Conservation (phyloP, 2,113 vertebrate genomes). For the Ailuropoda melanoleuca region DNA sequence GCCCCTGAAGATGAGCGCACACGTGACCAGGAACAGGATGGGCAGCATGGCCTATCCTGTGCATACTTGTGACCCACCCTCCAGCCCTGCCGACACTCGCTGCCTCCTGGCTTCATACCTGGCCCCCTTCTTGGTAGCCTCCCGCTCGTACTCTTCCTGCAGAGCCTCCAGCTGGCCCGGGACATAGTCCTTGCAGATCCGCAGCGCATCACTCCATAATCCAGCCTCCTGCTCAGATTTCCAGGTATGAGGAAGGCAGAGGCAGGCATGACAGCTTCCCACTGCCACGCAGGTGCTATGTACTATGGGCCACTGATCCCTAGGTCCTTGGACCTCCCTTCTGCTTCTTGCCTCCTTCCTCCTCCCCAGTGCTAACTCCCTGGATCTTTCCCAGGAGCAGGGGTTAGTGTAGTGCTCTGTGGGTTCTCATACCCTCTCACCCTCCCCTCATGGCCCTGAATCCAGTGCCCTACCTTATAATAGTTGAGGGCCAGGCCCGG, state of each 20-base stretch:
- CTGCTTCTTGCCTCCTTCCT: background rate
- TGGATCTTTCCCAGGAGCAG: background rate
- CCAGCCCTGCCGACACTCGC: background rate
- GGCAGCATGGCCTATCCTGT: background rate
- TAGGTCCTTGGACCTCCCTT: background rate
- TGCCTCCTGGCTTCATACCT: conserved; percentile 81
- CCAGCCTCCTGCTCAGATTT: conserved; percentile 88
- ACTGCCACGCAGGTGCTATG: background rate
- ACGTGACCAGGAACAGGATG: background rate
- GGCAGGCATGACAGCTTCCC: background rate
- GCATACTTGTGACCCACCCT: background rate
- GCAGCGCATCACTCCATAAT: conserved; percentile 95
- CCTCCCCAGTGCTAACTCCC: background rate
- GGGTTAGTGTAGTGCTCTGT: background rate
- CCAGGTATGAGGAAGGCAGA: background rate
- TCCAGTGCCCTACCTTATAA: conserved; percentile 89
- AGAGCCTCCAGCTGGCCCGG: conserved; percentile 90
- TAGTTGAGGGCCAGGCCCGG: conserved; percentile 92
- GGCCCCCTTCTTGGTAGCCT: conserved; percentile 89
- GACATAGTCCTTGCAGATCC: conserved; percentile 95
- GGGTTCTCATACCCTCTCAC: background rate
- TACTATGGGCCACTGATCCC: background rate
- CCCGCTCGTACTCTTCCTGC: conserved; percentile 93
- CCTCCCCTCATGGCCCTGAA: background rate
- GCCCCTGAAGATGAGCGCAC: conserved; percentile 76